A percentile compares a stretch with the other conserved stretches of the same genome.
Conservation (phyloP, 2,113 vertebrate species). For the Thunnus thynnus region DNA sequence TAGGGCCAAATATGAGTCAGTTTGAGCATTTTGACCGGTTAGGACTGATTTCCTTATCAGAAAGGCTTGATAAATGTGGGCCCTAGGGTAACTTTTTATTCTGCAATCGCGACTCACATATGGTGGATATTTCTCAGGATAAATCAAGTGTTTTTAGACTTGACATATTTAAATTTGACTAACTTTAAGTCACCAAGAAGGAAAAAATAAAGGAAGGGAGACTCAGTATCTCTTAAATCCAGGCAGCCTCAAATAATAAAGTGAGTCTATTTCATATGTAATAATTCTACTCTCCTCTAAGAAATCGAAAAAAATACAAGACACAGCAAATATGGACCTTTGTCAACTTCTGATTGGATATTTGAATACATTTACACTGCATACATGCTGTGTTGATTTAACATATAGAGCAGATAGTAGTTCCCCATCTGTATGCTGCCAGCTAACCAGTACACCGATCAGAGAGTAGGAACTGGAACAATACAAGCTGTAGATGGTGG, state of each 20-base stretch:
- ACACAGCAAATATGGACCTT: neutral
- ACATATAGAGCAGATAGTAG: slow-evolving; percentile 23
- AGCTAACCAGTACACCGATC: slow-evolving; percentile 45
- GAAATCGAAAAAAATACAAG: neutral
- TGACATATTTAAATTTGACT: neutral
- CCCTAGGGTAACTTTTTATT: neutral
- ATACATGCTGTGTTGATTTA: slow-evolving; percentile 25
- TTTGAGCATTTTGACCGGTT: neutral
- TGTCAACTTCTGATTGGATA: neutral
- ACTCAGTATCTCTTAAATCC: too few relatives aligned
- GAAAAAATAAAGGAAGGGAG: too few relatives aligned
- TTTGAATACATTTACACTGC: slow-evolving; percentile 22
- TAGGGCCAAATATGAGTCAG: neutral
- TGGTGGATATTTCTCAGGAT: neutral
- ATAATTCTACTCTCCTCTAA: neutral
- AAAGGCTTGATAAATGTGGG: neutral
- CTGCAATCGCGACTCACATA: neutral
- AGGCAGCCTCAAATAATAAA: neutral
- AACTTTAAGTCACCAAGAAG: neutral
- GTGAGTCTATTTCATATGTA: neutral
- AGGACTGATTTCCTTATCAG: neutral
- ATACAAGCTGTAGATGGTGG: slow-evolving; percentile 42
- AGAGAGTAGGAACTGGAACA: slow-evolving; percentile 46
- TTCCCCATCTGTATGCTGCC: slow-evolving; percentile 1
- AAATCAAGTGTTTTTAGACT: neutral